Evolutionary conservation across 2,888 invertebrate species (phyloP), one percentile per base, ranked within the genome.

Genomic region (Pegoplata infirma): DNA sequence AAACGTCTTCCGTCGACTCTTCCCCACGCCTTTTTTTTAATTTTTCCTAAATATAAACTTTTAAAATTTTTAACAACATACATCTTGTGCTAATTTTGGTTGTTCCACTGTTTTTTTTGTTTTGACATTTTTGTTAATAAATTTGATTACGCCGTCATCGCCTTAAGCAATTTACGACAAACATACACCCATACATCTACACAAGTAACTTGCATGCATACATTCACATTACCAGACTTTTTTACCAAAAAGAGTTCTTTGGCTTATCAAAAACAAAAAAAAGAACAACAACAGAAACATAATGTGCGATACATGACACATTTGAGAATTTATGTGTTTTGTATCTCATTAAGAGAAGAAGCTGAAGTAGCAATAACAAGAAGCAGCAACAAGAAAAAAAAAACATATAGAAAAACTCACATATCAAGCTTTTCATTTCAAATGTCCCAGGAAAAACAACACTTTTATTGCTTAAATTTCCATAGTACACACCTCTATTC

Each of bases 321-420:
- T 88, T 86, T 85, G 82, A 85, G 82, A 88, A 87, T 87, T 87
- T 88, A 88, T 87, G 87, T 87, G 86, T 86, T 87, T 61, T 87
- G 86, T 87, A 86, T 87, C 88, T 87, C 88, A 87, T 87, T 87
- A 87, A 83, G 84, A 83, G 83, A 82, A 80, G 81, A 66, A 80
- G 80, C 69, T 40, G 53, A 61, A 64, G 56, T 51, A 55, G 51
- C 71, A 75, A 66, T 46, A 67, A 63, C 55, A 49, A 77, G 47
- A 28, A 14, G 40, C 47, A 55, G 25, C 44, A 46, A 23, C 14
- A 14, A 14, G 3, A 77, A 79, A 67, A 82, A 56, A 72, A 68
- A 64, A 59, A 66, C 25, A 40, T 25, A 56, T n/a, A 46, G 14
- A 36, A 36, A 51, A n/a, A n/a, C n/a, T n/a, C n/a, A n/a, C n/a